Evolutionary conservation across 2,888 invertebrate genomes (phyloP), one percentile per base, ranked within the genome.

Genomic region (Melolontha melolontha): DNA sequence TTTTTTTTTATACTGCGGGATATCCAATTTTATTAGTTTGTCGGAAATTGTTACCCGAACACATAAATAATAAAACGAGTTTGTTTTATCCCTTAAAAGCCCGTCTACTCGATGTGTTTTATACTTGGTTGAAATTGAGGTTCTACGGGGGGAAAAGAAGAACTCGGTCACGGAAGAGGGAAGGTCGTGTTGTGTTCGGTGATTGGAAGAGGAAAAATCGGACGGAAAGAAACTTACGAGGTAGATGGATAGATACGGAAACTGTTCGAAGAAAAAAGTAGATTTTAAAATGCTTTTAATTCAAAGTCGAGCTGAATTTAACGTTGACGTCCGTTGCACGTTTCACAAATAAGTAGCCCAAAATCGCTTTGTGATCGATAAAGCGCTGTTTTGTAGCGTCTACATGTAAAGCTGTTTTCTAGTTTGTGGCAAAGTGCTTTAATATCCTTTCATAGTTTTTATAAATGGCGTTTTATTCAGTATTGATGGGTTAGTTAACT

Each of bases 41-140:
- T 55, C 55, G 42, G 55, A 55, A 55, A 59, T 59, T 47, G 59
- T 59, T 59, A 59, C 44, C 34, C 59, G 44, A 59, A 59, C 59
- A 47, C 59, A 47, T 59, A 59, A 59, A 59, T 59, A 44, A 59
- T 55, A 55, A 59, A 59, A 59, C 44, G 44, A 59, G 44, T 59
- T 59, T 59, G 59, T 59, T 59, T 59, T 59, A 59, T 59, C 59
- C 59, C 44, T 59, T 59, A 44, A 59, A 59, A 59, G 59, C 59
- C 44, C 59, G 59, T 59, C 44, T 59, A 55, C 44, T 59, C 44
- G 44, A 29, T 14, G 44, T 59, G 59, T 44, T 59, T 47, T 59
- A 59, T 59, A 44, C 44, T 44, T 22, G 59, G 8, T 16, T 40
- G 59, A 59, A 59, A 59, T 59, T 59, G 59, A 14, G 44, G 44